Evolutionary conservation across 2,888 invertebrate genomes (phyloP), one percentile per base, ranked within the genome.

Genomic region (Acronicta aceris): DNA sequence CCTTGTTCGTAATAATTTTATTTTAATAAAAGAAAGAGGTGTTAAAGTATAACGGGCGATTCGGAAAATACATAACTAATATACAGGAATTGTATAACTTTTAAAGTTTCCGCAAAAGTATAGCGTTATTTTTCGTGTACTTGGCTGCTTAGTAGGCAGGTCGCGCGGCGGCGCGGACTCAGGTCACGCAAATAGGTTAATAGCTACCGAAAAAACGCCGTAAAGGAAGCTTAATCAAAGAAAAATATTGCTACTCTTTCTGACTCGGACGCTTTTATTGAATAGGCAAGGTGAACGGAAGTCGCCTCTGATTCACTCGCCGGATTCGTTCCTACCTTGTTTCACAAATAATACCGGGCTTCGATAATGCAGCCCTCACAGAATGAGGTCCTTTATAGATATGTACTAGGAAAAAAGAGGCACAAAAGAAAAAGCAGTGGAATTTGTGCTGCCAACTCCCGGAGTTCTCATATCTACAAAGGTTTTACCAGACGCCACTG

Each of bases 131-230:
- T 78, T 73, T 70, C 53, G 46, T 75, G 59, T 65, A 64, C 65
- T 66, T 36, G 59, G 62, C 61, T 59, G 65, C 65, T 73, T 74
- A 66, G 73, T 62, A 74, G 55, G 74, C 74, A 76, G 61, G 64
- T 64, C 79, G 71, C 52, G 71, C 69, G 63, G 71, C 71, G 70
- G 68, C 79, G 64, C 74, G 77, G 71, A 77, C 81, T 72, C 83
- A 79, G 88, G 89, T 89, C 90, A 88, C 89, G 88, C 87, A 90
- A 89, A 89, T 88, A 86, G 88, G 89, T 89, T 89, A 88, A 90
- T 86, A 85, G 86, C 87, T 70, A 72, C 81, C 84, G 79, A 88
- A 88, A 88, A 78, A 85, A 72, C 78, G 80, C 80, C 78, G 79
- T 81, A 81, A 85, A 85, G 84, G 85, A 85, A 85, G 81, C 79